Conservation (phyloP, 1,140 invertebrate species). For the Brachionus rotundiformis region DNA sequence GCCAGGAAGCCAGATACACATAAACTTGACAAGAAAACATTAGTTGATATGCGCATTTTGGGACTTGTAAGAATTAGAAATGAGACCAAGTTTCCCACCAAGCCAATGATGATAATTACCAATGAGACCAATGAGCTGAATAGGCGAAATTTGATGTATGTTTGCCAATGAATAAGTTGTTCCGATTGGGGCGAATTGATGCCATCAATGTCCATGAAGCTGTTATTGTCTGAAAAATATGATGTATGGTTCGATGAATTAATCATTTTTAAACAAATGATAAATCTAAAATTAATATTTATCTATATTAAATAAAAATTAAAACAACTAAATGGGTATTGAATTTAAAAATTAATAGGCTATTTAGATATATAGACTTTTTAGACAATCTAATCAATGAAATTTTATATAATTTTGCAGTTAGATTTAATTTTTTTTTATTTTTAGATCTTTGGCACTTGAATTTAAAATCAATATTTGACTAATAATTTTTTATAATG, state of each 20-base stretch:
- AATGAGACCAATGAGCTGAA: slow-evolving; percentile 25
- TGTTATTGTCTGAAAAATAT: not conserved
- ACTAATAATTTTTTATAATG: not conserved
- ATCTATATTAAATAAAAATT: not conserved
- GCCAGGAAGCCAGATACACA: slow-evolving; percentile 14
- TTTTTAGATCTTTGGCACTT: not conserved
- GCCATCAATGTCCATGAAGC: not conserved
- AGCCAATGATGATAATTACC: not conserved
- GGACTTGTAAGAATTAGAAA: slow-evolving; percentile 7
- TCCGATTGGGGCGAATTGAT: not conserved
- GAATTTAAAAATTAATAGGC: too few relatives aligned
- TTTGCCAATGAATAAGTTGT: not conserved
- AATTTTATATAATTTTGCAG: not conserved
- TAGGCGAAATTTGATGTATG: not conserved
- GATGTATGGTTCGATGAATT: not conserved
- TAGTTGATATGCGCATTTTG: slow-evolving; percentile 24
- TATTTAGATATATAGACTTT: too few relatives aligned
- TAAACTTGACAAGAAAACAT: slow-evolving; percentile 29
- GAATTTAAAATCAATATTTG: not conserved
- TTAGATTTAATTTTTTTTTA: not conserved
- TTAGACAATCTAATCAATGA: not conserved
- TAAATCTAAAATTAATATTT: not conserved
- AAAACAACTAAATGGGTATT: not conserved
- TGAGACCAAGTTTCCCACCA: slow-evolving; percentile 9
- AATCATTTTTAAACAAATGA: not conserved